These are phyloP conservation scores for Phthorimaea operculella DNA, from an alignment of 1,140 invertebrate species.

Conservation along the genomic window DNA sequence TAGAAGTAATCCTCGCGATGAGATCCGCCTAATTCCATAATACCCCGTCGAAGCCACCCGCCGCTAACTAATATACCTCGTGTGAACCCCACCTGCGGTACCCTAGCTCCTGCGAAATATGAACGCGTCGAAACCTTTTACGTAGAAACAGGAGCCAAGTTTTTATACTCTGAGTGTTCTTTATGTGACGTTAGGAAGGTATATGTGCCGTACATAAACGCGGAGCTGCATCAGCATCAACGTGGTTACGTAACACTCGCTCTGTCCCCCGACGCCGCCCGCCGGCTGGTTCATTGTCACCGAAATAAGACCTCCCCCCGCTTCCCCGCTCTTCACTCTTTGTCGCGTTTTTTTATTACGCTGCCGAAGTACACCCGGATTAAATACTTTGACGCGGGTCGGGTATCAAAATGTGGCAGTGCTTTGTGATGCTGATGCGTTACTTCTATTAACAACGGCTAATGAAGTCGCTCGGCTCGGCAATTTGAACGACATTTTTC, in stretches of 20 bases:
- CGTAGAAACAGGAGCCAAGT: too few relatives aligned
- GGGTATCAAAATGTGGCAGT: background rate
- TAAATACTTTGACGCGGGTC: slow-evolving; percentile 17
- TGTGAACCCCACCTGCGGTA: background rate
- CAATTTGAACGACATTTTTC: too few relatives aligned
- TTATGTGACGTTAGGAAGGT: background rate
- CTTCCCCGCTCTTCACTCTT: background rate
- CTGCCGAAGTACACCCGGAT: slow-evolving; percentile 6
- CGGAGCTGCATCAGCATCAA: background rate
- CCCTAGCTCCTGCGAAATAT: too few relatives aligned
- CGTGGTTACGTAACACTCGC: background rate
- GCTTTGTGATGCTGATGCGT: background rate
- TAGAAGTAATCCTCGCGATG: background rate
- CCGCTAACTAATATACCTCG: background rate
- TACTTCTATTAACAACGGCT: background rate
- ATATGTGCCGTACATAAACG: background rate
- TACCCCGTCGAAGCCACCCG: background rate
- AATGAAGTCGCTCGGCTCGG: background rate
- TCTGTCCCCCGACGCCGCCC: background rate
- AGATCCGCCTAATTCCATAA: background rate
- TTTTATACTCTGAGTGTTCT: too few relatives aligned
- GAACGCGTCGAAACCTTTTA: too few relatives aligned
- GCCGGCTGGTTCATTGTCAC: background rate
- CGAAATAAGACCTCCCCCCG: slow-evolving; percentile 1
- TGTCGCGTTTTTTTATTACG: slow-evolving; percentile 17